phyloP scores from a whole-genome alignment of 2,888 invertebrate genomes.

The Xylocampa areola region DNA sequence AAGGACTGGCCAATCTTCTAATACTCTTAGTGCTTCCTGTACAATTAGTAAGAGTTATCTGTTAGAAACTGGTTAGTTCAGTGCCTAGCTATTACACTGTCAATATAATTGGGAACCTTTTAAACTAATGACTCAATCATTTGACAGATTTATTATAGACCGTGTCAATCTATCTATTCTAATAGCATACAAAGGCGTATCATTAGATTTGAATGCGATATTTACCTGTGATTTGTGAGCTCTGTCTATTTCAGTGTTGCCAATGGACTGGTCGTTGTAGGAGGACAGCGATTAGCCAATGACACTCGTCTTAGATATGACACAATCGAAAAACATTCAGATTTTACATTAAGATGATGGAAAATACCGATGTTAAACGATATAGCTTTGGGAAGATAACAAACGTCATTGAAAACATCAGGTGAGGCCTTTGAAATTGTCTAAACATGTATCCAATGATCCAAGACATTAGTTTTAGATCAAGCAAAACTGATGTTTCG shows the following conservation, averaged over 20 bases:
- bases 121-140: constrained; percentile 49
- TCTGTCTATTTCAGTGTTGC: constrained; percentile 22
- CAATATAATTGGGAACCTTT: constrained; percentile 35
- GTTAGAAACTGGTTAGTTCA: constrained; percentile 19
- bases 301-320: constrained; percentile 2
- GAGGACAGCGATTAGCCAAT: constrained; percentile 13
- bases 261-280: constrained; percentile 23
- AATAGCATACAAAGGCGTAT: constrained; percentile 20
- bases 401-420: neutral
- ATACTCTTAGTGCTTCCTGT: constrained; percentile 21
- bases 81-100: constrained; percentile 13
- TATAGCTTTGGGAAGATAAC: neutral
- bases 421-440: neutral
- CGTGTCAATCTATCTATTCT: constrained; percentile 17
- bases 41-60: constrained; percentile 29
- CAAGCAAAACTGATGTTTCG: neutral
- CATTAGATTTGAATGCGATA: constrained; percentile 39
- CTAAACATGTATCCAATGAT: neutral
- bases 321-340: neutral
- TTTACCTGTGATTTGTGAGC: constrained; percentile 24
- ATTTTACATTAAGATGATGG: neutral
- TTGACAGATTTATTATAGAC: constrained; percentile 41
- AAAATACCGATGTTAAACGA: neutral
- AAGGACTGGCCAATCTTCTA: constrained; percentile 6
- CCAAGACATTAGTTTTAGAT: neutral